Evolutionary conservation across 2,797 vertebrate genomes (phyloP).

Genomic region (Megaceryle alcyon): DNA sequence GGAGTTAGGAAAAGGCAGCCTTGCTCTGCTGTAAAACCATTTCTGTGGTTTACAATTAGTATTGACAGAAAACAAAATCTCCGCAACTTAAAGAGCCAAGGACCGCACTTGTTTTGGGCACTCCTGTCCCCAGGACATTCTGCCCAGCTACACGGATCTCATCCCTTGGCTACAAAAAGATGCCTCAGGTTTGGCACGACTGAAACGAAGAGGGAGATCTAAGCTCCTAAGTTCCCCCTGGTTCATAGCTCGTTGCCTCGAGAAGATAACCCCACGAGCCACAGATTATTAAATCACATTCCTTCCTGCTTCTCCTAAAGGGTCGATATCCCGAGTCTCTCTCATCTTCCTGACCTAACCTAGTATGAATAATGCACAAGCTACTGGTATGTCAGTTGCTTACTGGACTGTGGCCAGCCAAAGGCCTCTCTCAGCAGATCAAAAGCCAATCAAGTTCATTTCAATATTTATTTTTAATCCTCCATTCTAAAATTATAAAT

Average conservation of each 20-base stretch:
- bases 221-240: background rate
- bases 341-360: slow-evolving; percentile 21
- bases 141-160: accelerated
- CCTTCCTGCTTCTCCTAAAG: background rate
- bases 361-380: slow-evolving; percentile 35
- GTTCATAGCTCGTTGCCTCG: background rate
- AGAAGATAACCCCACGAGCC: background rate
- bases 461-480: slow-evolving; percentile 69
- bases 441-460: slow-evolving; percentile 56
- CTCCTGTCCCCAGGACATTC: background rate
- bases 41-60: background rate
- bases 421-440: slow-evolving; percentile 45
- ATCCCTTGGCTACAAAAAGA: background rate
- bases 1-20: background rate
- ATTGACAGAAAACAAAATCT: background rate
- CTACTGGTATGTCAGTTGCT: background rate
- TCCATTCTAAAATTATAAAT: slow-evolving; percentile 52
- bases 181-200: background rate
- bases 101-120: background rate
- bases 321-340: background rate
- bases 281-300: background rate
- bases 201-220: background rate
- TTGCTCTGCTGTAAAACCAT: background rate
- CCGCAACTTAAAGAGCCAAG: background rate
- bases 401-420: background rate